Conservation (phyloP, 2,797 vertebrate species). For the Sandelia bainsii region DNA sequence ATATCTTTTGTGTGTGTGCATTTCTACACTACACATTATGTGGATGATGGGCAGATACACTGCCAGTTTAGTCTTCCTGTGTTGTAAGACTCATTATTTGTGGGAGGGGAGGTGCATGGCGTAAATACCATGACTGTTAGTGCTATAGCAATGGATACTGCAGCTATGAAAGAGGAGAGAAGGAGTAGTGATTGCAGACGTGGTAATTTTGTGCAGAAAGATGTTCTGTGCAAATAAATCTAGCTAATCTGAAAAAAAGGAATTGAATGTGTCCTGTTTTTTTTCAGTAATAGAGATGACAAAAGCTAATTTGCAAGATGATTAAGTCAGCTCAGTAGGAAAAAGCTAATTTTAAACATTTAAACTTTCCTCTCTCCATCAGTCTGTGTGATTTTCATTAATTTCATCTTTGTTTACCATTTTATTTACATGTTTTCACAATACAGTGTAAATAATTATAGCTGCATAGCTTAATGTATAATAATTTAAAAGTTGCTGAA, state of each 20-base stretch:
- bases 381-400: slow-evolving; percentile 18
- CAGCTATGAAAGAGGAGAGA: slow-evolving; percentile 48
- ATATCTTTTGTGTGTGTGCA: slow-evolving; percentile 17
- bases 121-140: slow-evolving; percentile 70
- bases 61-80: slow-evolving; percentile 19
- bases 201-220: slow-evolving; percentile 45
- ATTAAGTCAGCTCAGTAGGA: slow-evolving; percentile 35
- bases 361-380: slow-evolving; percentile 5
- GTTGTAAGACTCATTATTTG: slow-evolving; percentile 61
- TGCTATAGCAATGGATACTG: slow-evolving; percentile 49
- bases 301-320: slow-evolving; percentile 44
- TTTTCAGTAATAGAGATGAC: slow-evolving; percentile 21
- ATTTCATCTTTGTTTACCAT: slow-evolving; percentile 19
- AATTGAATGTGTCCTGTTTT: slow-evolving; percentile 2
- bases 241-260: slow-evolving; percentile 32
- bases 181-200: slow-evolving; percentile 41
- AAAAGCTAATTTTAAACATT: slow-evolving; percentile 20
- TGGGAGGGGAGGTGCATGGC: slow-evolving; percentile 15
- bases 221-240: slow-evolving; percentile 33
- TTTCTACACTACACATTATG: slow-evolving; percentile 31
- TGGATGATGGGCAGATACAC: background rate
- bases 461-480: background rate
- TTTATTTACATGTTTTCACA: slow-evolving; percentile 22
- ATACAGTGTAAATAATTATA: slow-evolving; percentile 2
- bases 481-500: background rate